A percentile compares a stretch with the other conserved stretches of the same genome.
Conservation (phyloP, 2,888 invertebrate genomes). For the Hyposoter didymator region DNA sequence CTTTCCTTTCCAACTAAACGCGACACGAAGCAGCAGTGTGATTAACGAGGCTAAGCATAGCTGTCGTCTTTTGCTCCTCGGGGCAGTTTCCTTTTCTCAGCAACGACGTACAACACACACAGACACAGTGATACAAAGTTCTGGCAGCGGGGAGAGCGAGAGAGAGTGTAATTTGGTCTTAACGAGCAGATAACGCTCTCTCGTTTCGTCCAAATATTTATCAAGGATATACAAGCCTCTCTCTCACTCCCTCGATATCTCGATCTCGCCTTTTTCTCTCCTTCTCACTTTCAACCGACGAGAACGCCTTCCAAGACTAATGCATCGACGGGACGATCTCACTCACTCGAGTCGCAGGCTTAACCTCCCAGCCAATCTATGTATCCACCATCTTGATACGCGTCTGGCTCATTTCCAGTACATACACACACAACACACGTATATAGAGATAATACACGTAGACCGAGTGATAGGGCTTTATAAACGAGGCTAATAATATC, state of each 20-base stretch:
- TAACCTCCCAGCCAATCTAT: constrained; percentile 55
- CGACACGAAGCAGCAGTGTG: constrained; percentile 65
- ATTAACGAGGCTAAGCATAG: constrained; percentile 67
- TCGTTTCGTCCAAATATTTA: constrained; percentile 68
- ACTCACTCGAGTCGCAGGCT: constrained; percentile 30
- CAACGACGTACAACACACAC: constrained; percentile 23
- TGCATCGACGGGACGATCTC: constrained; percentile 63
- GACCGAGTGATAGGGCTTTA: constrained; percentile 39
- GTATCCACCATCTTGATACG: constrained; percentile 66
- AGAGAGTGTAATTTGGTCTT: constrained; percentile 66
- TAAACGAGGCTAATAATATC: constrained; percentile 52
- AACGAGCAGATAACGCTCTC: constrained; percentile 67
- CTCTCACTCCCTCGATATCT: constrained; percentile 25
- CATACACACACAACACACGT: background rate
- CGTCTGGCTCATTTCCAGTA: constrained; percentile 58
- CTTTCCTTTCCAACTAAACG: constrained; percentile 23
- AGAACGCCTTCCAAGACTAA: constrained; percentile 57
- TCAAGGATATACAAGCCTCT: constrained; percentile 51
- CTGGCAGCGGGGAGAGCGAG: constrained; percentile 34
- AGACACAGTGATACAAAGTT: background rate
- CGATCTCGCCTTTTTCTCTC: background rate
- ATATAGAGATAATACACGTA: constrained; percentile 3
- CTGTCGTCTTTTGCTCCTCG: constrained; percentile 57
- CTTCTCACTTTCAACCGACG: constrained; percentile 31
- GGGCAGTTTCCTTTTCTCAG: constrained; percentile 64